Conservation (phyloP, 2,113 vertebrate genomes). For the Rhynchopsitta pachyrhyncha region DNA sequence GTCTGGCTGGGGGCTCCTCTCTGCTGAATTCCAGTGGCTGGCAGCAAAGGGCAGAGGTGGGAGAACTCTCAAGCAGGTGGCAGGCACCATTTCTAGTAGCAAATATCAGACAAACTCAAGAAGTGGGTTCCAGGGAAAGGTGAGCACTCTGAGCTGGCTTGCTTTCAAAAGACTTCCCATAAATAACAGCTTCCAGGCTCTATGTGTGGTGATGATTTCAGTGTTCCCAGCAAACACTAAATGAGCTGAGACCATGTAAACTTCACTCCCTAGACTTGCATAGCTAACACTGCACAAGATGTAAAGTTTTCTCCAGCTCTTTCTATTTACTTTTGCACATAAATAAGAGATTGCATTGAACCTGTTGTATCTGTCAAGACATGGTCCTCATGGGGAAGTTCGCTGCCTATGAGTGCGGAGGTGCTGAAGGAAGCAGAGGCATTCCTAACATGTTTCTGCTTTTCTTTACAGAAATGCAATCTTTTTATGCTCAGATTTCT, state of each 20-base stretch:
- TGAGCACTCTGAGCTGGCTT: neutral
- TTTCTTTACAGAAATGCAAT: neutral
- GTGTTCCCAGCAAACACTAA: neutral
- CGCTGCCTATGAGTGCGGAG: fast-evolving
- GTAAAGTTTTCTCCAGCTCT: neutral
- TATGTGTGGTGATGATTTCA: neutral
- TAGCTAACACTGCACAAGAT: neutral
- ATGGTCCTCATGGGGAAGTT: neutral
- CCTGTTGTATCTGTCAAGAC: neutral
- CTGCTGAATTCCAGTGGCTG: neutral
- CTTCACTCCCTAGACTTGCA: neutral
- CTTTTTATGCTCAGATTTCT: neutral
- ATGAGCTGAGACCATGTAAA: neutral
- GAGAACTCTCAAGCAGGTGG: neutral
- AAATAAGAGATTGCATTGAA: neutral
- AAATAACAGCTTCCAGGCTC: neutral
- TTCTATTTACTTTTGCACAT: neutral
- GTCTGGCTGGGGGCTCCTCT: neutral
- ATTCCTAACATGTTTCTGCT: neutral
- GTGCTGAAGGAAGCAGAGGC: neutral
- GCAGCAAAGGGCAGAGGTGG: neutral
- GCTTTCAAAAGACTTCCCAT: neutral
- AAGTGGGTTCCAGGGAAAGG: neutral
- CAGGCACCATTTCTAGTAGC: neutral
- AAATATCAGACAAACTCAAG: neutral